Evolutionary conservation across 2,888 invertebrate species (phyloP).

Genomic region (Onchidella celtica): DNA sequence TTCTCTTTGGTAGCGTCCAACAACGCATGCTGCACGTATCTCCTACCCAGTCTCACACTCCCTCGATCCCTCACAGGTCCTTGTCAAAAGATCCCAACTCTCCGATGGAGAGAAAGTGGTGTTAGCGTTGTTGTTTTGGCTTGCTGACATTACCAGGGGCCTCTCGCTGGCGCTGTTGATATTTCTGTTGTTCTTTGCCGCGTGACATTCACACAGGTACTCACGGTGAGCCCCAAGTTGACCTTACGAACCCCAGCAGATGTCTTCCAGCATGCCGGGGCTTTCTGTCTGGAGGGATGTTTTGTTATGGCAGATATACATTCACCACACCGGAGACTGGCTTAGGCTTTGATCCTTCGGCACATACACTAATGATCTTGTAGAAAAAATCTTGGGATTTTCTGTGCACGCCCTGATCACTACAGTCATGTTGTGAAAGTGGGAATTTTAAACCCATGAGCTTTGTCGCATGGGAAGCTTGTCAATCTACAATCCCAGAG

Average conservation of each 20-base stretch:
- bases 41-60: too few relatives aligned
- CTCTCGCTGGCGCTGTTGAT: background rate
- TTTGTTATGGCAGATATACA: conserved; percentile 23
- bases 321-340: background rate
- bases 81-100: background rate
- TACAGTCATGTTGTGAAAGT: background rate
- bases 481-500: too few relatives aligned
- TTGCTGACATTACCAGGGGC: conserved; percentile 2
- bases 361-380: conserved; percentile 1
- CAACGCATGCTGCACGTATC: too few relatives aligned
- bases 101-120: background rate
- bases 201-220: conserved; percentile 28
- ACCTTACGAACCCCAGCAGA: background rate
- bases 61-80: too few relatives aligned
- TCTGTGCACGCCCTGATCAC: conserved; percentile 1
- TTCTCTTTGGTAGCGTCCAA: too few relatives aligned
- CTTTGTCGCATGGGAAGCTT: background rate
- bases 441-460: background rate
- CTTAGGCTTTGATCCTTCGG: conserved; percentile 7
- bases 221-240: background rate
- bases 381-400: too few relatives aligned
- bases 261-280: background rate
- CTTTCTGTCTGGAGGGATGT: conserved; percentile 22
- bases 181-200: background rate
- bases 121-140: background rate